Conservation (phyloP, 2,113 vertebrate genomes). For the Dipodomys stephensi region DNA sequence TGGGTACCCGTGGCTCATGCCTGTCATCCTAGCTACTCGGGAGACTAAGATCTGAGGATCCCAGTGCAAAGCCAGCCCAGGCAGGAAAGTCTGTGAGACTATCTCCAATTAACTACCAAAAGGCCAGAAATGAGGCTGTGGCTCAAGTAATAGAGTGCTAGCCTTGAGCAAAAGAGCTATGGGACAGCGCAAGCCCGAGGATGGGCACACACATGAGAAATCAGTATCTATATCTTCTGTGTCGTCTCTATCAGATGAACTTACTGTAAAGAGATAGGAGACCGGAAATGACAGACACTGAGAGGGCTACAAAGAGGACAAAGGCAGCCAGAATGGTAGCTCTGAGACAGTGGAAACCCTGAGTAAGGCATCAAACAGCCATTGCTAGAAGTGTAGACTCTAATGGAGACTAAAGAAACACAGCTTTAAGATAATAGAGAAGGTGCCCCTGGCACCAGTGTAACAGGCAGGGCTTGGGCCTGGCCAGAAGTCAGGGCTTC, state of each 20-base stretch:
- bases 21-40: too few relatives aligned
- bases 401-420: background rate
- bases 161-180: too few relatives aligned
- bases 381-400: background rate
- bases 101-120: too few relatives aligned
- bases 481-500: background rate
- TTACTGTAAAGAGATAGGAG: background rate
- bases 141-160: too few relatives aligned
- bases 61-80: too few relatives aligned
- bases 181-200: too few relatives aligned
- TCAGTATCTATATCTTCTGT: background rate
- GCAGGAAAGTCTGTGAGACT: too few relatives aligned
- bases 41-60: too few relatives aligned
- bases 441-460: background rate
- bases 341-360: background rate
- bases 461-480: background rate
- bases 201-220: too few relatives aligned
- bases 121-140: too few relatives aligned
- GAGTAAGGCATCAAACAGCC: background rate
- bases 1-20: too few relatives aligned
- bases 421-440: background rate
- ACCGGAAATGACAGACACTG: background rate
- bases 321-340: background rate
- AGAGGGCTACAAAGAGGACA: background rate
- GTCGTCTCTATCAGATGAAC: background rate